phyloP scores from a whole-genome alignment of 2,113 vertebrate species.

The Aplodontia rufa region DNA sequence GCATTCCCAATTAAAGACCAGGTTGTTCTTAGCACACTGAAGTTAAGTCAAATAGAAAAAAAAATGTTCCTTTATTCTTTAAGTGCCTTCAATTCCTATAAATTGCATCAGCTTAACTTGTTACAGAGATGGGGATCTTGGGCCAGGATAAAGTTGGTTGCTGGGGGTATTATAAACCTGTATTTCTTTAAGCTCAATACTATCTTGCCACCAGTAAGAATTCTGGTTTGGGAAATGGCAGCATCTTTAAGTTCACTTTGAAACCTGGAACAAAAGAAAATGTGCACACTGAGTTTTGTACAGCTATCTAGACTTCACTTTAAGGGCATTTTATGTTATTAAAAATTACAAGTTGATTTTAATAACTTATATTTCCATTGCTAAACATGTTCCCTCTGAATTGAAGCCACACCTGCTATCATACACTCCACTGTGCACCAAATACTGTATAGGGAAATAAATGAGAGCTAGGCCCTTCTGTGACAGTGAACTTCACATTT shows the following conservation, averaged over 20 bases:
- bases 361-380: slow-evolving; percentile 23
- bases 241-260: slow-evolving; percentile 31
- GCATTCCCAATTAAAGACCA: not conserved
- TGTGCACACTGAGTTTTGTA: not conserved
- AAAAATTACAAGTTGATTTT: slow-evolving; percentile 27
- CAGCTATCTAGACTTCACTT: slow-evolving; percentile 4
- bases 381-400: slow-evolving; percentile 44
- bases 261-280: slow-evolving; percentile 21
- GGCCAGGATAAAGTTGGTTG: not conserved
- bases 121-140: not conserved
- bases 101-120: not conserved
- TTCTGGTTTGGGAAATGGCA: slow-evolving; percentile 4
- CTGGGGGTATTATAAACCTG: not conserved
- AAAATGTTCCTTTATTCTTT: not conserved
- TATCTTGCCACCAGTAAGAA: not conserved
- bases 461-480: slow-evolving; percentile 53
- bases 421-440: not conserved
- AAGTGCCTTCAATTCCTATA: not conserved
- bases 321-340: not conserved
- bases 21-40: not conserved
- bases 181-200: not conserved
- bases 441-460: slow-evolving; percentile 22
- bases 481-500: slow-evolving; percentile 72
- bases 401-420: not conserved
- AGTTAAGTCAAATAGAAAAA: not conserved